These are phyloP conservation scores for Cassiopea xamachana DNA, from an alignment of 30 jellyfish, hydroid and myxozoan genomes.

Conservation along the genomic window DNA sequence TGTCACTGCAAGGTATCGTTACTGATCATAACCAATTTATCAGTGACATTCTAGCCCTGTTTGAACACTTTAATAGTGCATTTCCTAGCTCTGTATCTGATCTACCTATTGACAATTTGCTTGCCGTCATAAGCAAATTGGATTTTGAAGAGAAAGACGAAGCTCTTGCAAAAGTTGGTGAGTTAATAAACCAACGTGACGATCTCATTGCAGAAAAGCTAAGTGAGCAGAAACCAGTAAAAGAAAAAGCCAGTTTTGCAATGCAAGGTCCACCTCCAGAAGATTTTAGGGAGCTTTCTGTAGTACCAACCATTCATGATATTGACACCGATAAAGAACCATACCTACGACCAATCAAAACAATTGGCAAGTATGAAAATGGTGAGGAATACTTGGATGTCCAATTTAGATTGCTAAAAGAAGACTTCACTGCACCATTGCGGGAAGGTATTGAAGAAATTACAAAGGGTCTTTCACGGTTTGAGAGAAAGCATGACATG, in stretches of 20 bases:
- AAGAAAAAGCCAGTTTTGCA: neutral
- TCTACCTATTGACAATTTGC: conserved; percentile 26
- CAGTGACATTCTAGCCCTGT: neutral
- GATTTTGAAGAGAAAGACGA: conserved; percentile 19
- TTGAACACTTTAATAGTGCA: conserved; percentile 3
- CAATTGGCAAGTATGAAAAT: conserved; percentile 53
- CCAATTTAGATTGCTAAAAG: conserved; percentile 71
- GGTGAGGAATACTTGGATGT: conserved; percentile 68
- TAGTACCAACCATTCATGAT: conserved; percentile 56
- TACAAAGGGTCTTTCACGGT: conserved; percentile 3
- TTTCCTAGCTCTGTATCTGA: conserved; percentile 41
- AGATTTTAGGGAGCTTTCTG: conserved; percentile 65
- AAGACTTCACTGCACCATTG: conserved; percentile 72
- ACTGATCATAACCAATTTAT: neutral
- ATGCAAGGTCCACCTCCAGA: conserved; percentile 60
- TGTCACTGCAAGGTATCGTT: neutral
- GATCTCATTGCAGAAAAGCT: neutral
- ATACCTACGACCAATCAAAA: conserved; percentile 71
- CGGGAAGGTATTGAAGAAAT: conserved; percentile 68
- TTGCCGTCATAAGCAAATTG: neutral
- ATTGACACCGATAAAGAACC: conserved; percentile 17
- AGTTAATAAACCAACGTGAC: conserved; percentile 11
- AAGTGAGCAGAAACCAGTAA: neutral
- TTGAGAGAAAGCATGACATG: conserved; percentile 41
- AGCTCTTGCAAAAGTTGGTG: neutral